phyloP scores from a whole-genome alignment of 1,140 invertebrate genomes.

The Neuroterus valhalla region DNA sequence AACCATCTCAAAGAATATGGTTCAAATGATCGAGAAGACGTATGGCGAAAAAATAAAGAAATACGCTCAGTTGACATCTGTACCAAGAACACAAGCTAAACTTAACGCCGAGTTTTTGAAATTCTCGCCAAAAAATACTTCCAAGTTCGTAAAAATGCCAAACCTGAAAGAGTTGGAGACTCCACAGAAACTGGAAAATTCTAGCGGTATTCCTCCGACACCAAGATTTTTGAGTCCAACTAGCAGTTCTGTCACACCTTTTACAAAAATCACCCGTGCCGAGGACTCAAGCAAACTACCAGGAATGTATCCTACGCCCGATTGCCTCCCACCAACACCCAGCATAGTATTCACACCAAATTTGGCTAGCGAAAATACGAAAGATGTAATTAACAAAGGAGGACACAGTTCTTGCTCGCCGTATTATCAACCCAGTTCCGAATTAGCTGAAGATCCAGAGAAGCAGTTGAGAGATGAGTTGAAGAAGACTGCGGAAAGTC shows the following conservation, averaged over 20 bases:
- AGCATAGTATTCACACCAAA: constrained; percentile 65
- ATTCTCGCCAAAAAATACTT: neutral
- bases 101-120: neutral
- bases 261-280: constrained; percentile 42
- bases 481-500: constrained; percentile 31
- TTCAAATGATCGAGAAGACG: constrained; percentile 47
- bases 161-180: constrained; percentile 61
- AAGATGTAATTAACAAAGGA: constrained; percentile 46
- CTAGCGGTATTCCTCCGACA: constrained; percentile 64
- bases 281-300: constrained; percentile 61
- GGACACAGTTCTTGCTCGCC: constrained; percentile 49
- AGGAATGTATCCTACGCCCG: constrained; percentile 65
- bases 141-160: constrained; percentile 36
- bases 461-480: constrained; percentile 10
- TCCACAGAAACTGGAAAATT: constrained; percentile 61
- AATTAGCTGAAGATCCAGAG: constrained; percentile 38
- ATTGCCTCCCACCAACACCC: constrained; percentile 70
- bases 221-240: constrained; percentile 66
- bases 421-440: constrained; percentile 64
- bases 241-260: constrained; percentile 53
- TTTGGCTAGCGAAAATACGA: constrained; percentile 47
- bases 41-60: constrained; percentile 55
- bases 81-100: constrained; percentile 53
- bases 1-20: neutral
- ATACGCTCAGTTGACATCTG: constrained; percentile 64